Percentiles rank a stretch among this genome's conserved stretches.
These are phyloP conservation scores for Pipa parva DNA, from an alignment of 2,113 vertebrate species.

Conservation along the genomic window DNA sequence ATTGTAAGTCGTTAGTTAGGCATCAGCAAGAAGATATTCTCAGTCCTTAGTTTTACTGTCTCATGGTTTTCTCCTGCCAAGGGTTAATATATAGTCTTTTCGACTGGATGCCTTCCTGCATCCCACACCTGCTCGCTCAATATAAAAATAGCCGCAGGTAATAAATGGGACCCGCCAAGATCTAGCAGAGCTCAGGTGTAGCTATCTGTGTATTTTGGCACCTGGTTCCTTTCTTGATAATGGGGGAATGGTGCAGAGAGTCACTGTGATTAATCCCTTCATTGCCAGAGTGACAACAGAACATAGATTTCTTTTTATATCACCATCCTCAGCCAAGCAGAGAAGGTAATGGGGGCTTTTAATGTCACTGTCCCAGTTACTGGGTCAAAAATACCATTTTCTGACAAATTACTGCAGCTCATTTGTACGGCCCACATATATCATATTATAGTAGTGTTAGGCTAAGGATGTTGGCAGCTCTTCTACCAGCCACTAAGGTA, in stretches of 20 bases:
- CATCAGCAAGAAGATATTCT: no score
- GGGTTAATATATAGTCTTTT: constrained; percentile 23
- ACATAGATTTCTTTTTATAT: not conserved
- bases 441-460: not conserved
- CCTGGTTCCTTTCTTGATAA: constrained; percentile 20
- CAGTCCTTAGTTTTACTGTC: not conserved
- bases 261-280: constrained; percentile 31
- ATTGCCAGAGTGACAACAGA: constrained; percentile 19
- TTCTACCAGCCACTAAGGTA: no score
- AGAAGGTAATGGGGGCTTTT: constrained; percentile 6
- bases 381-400: constrained; percentile 7
- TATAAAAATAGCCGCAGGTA: constrained; percentile 32
- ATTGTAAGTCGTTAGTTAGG: no score
- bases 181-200: constrained; percentile 36
- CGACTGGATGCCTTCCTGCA: constrained; percentile 7
- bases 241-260: not conserved
- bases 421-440: not conserved
- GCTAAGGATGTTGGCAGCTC: no score
- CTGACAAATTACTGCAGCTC: not conserved
- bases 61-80: not conserved
- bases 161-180: constrained; percentile 32
- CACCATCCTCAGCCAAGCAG: not conserved
- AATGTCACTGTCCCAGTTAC: constrained; percentile 15
- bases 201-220: constrained; percentile 26
- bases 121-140: constrained; percentile 21